Evolutionary conservation across 2,797 vertebrate genomes (phyloP).

Genomic region (Microcaecilia unicolor): DNA sequence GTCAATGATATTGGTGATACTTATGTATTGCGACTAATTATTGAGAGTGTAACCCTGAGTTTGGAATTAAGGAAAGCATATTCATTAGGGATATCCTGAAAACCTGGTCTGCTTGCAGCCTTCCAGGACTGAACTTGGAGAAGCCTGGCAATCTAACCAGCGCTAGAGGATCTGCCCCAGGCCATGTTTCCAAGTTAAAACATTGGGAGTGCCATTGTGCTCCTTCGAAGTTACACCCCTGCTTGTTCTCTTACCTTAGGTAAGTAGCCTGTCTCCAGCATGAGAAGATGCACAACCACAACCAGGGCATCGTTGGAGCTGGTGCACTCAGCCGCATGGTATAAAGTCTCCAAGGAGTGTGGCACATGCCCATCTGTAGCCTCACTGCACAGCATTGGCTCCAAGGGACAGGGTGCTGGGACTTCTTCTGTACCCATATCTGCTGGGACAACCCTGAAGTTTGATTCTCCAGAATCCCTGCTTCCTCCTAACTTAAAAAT

Average conservation of each 20-base stretch:
- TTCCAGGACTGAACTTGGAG: no score
- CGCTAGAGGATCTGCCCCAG: background rate
- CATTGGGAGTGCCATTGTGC: background rate
- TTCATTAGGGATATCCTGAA: no score
- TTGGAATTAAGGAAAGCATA: no score
- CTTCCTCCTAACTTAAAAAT: no score
- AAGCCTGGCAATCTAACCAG: no score
- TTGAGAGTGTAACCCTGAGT: no score
- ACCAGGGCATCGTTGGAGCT: slow-evolving; percentile 69
- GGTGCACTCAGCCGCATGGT: slow-evolving; percentile 50
- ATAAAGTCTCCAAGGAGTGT: slow-evolving; percentile 76
- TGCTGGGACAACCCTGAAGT: no score
- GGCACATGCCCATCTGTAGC: slow-evolving; percentile 71
- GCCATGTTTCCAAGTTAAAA: background rate
- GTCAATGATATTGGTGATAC: no score
- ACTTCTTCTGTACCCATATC: slow-evolving; percentile 31
- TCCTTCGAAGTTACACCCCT: no score
- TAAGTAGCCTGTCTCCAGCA: slow-evolving; percentile 83
- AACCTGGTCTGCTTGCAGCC: no score
- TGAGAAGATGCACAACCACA: slow-evolving; percentile 72
- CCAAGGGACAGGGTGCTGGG: slow-evolving; percentile 38
- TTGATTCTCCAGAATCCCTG: no score
- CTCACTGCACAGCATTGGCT: slow-evolving; percentile 87
- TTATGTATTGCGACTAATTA: no score
- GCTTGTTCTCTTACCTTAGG: slow-evolving; percentile 58